Percentiles rank a stretch among this genome's conserved stretches.
Conservation (phyloP, 2,797 vertebrate genomes). For the Botia kubotai region DNA sequence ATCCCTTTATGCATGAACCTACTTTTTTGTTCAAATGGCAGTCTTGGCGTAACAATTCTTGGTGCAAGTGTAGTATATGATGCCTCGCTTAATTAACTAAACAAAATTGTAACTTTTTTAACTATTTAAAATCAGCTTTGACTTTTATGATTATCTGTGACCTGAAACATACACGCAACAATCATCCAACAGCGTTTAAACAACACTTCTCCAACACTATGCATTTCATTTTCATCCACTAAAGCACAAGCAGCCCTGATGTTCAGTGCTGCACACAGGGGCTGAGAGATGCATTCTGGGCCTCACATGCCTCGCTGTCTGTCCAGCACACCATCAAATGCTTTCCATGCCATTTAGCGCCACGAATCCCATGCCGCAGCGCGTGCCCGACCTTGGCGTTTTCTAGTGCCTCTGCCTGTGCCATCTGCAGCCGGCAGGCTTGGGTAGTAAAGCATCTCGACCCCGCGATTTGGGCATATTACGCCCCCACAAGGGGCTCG, state of each 20-base stretch:
- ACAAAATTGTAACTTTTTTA: too few species aligned
- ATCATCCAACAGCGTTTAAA: neutral
- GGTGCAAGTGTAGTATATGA: neutral
- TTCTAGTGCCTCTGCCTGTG: slow-evolving; percentile 73
- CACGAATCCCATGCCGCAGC: slow-evolving; percentile 59
- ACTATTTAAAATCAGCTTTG: neutral
- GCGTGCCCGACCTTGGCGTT: slow-evolving; percentile 74
- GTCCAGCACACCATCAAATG: slow-evolving; percentile 56
- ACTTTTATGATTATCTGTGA: neutral
- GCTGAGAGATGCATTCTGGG: slow-evolving; percentile 54
- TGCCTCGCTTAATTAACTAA: neutral
- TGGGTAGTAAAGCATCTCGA: slow-evolving; percentile 83
- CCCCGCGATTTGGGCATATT: slow-evolving; percentile 75
- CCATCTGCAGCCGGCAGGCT: slow-evolving; percentile 81
- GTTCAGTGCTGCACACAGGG: neutral
- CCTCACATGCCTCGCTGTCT: slow-evolving; percentile 46
- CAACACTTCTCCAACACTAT: neutral
- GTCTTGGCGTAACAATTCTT: neutral
- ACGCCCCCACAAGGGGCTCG: slow-evolving; percentile 72
- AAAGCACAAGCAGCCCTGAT: slow-evolving; percentile 21
- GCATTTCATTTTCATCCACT: neutral
- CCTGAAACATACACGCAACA: neutral
- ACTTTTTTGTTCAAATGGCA: too few species aligned
- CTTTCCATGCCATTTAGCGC: slow-evolving; percentile 73
- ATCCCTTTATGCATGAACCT: too few species aligned